Base-by-base conservation (phyloP, 2,797 vertebrate species). In the Orientallactaga sibirica region DNA sequence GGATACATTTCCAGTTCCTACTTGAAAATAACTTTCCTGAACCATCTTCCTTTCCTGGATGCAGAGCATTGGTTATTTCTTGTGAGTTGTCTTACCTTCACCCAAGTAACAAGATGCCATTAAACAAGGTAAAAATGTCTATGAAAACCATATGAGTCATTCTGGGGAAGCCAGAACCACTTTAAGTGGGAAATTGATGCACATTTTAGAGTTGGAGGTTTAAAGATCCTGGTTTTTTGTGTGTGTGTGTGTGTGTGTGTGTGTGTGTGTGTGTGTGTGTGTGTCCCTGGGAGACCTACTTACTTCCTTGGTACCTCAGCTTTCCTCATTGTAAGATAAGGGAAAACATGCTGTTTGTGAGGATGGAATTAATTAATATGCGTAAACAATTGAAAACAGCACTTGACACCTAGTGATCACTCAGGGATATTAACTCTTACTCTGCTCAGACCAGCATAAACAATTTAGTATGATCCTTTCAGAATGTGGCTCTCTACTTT, bases 91-190 rank as follows among this genome's bases (percentile, higher is more conserved):
- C 4, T 67, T n/a, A 8, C 3, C 37, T 18, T 93, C 55, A 81
- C 16, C 37, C 76, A 75, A 68, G 37, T 68, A 75, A 73, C 7
- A 58, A 37, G 61, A 74, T 25, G 7, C 48, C 37, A 62, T 81
- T 90, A 5, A 55, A 79, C 22, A 82, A 64, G n/a, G 29, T 77
- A 22, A 84, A 77, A 85, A 68, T 22, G 66, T 16, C 58, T 43
- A 9, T 37, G 48, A 71, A 94, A 82, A 20, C 70, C n/a, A 79
- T 15, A 22, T 55, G 37, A 81, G 19, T 75, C 79, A 78, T 43
- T 81, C 20, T 90, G 37, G 80, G 76, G n/a, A 90, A 82, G 66
- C 27, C 24, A 91, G 18, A 88, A 78, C 41, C 78, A 75, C 77
- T 43, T 92, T 78, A 79, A 88, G 5, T 33, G 10, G 37, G 7